A percentile compares a stretch with the other conserved stretches of the same genome.
Conservation (phyloP, 2,888 invertebrate genomes). For the Pterobdella sp. region DNA sequence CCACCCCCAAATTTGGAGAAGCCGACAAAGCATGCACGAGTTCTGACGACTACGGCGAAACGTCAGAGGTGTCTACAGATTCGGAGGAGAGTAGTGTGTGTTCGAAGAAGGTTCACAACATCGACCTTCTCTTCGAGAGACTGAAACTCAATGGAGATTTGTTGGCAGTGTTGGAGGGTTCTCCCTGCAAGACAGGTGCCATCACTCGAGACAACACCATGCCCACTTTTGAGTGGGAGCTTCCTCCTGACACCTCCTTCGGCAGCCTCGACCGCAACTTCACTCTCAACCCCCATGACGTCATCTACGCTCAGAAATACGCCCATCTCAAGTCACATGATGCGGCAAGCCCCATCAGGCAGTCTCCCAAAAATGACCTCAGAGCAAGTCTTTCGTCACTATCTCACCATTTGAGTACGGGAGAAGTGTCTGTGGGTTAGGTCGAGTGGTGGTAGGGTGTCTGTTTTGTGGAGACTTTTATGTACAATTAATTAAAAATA, state of each 20-base stretch:
- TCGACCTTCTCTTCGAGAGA: conserved; percentile 27
- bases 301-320: conserved; percentile 30
- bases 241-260: conserved; percentile 21
- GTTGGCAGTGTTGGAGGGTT: conserved; percentile 16
- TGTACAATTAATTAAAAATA: too few species aligned
- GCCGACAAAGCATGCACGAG: conserved; percentile 12
- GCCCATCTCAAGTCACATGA: conserved; percentile 6
- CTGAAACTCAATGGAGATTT: conserved; percentile 25
- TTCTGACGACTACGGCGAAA: conserved; percentile 30
- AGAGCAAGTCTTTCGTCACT: not conserved
- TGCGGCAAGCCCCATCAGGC: not conserved
- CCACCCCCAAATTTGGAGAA: not conserved
- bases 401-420: not conserved
- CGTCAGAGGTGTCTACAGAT: conserved; percentile 27
- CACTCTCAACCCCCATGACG: conserved; percentile 28
- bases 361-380: not conserved
- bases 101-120: conserved; percentile 20
- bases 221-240: conserved; percentile 25
- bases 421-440: too few species aligned
- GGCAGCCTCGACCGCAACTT: conserved; percentile 28
- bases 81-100: conserved; percentile 27
- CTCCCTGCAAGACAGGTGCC: not conserved
- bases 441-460: too few species aligned
- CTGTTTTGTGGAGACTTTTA: too few species aligned
- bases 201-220: conserved; percentile 15